phyloP scores from a whole-genome alignment of 2,113 vertebrate genomes.

The Gobiocypris rarus region DNA sequence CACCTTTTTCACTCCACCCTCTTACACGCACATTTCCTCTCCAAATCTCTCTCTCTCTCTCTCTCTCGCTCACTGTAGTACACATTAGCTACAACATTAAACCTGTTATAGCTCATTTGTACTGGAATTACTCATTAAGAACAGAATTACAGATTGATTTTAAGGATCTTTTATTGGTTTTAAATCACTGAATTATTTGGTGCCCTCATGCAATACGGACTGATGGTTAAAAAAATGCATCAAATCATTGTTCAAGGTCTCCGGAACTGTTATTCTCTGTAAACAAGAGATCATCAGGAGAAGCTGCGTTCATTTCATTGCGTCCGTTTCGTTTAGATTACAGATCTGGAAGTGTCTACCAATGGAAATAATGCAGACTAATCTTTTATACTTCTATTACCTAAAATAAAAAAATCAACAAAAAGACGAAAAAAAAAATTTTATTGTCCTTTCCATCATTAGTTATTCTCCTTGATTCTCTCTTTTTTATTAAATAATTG shows the following conservation, averaged over 20 bases:
- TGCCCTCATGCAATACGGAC: neutral
- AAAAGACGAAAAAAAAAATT: neutral
- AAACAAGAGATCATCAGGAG: neutral
- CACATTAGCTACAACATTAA: constrained; percentile 11
- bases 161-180: neutral
- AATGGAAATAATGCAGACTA: neutral
- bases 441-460: neutral
- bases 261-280: neutral
- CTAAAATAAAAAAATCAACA: neutral
- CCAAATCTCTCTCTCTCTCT: constrained; percentile 43
- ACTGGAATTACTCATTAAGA: neutral
- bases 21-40: constrained; percentile 46
- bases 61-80: constrained; percentile 38
- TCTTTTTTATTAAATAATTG: neutral
- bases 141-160: neutral
- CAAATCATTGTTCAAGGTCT: neutral
- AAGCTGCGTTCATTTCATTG: neutral
- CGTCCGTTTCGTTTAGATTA: neutral
- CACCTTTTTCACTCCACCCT: constrained; percentile 45
- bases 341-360: neutral
- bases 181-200: neutral
- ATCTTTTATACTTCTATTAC: neutral
- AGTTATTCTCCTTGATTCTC: neutral
- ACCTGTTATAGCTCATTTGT: neutral
- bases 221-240: neutral